Base-by-base conservation (phyloP, 2,888 invertebrate species). In the Buathra laborator region DNA sequence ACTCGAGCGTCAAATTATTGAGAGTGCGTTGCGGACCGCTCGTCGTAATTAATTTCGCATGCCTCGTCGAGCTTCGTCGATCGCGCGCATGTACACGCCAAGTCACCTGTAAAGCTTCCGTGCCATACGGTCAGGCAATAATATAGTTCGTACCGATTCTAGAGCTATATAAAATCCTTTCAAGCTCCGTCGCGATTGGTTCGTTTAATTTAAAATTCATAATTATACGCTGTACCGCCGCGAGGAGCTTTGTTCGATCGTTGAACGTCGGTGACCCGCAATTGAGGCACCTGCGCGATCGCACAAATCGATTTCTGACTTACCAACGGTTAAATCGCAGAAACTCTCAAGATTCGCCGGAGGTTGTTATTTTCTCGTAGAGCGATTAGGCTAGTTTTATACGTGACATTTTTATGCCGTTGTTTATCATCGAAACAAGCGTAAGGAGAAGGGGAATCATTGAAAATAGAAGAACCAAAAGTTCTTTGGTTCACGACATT, bases 41-140 rank as follows among this genome's bases (percentile, higher is more conserved):
- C 71, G 68, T 81, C 78, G 87, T 87, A 90, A 91, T 91, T 89
- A 91, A 90, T 90, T 90, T 88, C 81, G 86, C 84, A 86, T 87
- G 86, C 77, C 71, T 74, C 77, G 86, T 70, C 64, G 68, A 59
- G 71, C 64, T 83, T 72, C 66, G 76, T 53, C 85, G 84, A 88
- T 86, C 87, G 72, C 78, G 82, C 48, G 4, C 37, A 24, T 19
- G 12, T 75, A 44, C 62, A 43, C 24, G 9, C 71, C n/a, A 67
- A 79, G 68, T 56, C 46, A 19, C 56, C 24, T 48, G 46, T 51
- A 53, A 66, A 77, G 51, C 37, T 59, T 51, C 19, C 32, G 62
- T 43, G 64, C 48, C 29, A n/a, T 64, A 29, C 64, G 24, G 37
- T 29, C 29, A 51, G 29, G 16, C 32, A 48, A 59, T 77, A 48